phyloP scores from a whole-genome alignment of 2,113 vertebrate species.

The Gnathonemus longibarbis region DNA sequence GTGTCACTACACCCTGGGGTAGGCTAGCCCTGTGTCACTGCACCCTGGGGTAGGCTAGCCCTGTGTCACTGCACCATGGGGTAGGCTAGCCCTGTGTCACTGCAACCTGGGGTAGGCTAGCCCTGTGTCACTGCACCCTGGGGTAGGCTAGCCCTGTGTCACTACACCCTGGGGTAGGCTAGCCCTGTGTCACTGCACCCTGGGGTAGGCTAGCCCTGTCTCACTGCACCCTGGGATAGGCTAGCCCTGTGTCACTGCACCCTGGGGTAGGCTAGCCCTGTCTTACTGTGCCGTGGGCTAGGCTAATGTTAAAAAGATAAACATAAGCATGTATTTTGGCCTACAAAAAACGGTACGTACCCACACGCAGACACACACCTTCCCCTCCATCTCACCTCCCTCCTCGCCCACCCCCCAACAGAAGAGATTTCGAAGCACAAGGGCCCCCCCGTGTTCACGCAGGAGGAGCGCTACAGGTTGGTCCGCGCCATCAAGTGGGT shows the following conservation, averaged over 20 bases:
- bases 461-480: conserved; percentile 93
- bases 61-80: too few species aligned
- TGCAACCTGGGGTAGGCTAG: too few species aligned
- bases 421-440: conserved; percentile 96
- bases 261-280: neutral
- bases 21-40: neutral
- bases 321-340: neutral
- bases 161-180: neutral
- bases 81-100: neutral
- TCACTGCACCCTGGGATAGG: neutral
- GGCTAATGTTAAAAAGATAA: neutral
- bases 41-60: neutral
- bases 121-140: neutral
- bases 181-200: neutral
- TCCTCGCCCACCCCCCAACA: conserved; percentile 34
- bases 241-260: neutral
- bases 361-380: neutral
- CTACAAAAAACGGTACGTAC: neutral
- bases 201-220: neutral
- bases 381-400: neutral
- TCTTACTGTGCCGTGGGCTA: rapidly evolving
- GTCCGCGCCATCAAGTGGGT: conserved; percentile 97
- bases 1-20: neutral
- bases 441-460: conserved; percentile 92
- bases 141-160: neutral